These are phyloP conservation scores for Amiota minor DNA, from an alignment of 2,888 invertebrate species.

Conservation along the genomic window DNA sequence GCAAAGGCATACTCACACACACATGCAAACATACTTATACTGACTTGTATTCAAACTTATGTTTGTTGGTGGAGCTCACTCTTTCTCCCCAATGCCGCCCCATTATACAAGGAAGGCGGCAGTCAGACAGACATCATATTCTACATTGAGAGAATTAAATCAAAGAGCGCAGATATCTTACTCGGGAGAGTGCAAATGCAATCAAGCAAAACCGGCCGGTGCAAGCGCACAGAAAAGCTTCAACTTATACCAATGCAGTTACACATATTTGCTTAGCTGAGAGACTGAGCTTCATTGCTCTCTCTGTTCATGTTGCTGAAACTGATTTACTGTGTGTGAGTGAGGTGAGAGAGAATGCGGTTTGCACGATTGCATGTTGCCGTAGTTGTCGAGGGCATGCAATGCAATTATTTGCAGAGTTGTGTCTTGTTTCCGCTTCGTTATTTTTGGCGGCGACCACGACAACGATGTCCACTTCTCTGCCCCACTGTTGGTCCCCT, in stretches of 20 bases:
- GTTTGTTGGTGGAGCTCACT: neutral
- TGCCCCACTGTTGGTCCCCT: too few species aligned
- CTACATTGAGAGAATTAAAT: neutral
- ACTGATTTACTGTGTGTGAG: neutral
- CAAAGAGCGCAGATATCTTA: neutral
- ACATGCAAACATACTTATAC: neutral
- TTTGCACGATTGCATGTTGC: neutral
- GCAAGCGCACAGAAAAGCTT: slow-evolving; percentile 5
- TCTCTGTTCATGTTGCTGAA: too few species aligned
- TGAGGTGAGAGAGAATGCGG: neutral
- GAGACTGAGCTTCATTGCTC: neutral
- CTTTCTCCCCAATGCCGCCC: neutral
- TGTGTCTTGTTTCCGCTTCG: slow-evolving; percentile 20
- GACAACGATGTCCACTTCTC: slow-evolving; percentile 9
- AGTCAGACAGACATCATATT: neutral
- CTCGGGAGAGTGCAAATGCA: neutral
- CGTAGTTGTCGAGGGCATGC: neutral
- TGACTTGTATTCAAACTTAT: neutral
- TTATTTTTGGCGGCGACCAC: slow-evolving; percentile 8
- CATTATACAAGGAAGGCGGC: neutral
- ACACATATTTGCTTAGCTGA: slow-evolving; percentile 11
- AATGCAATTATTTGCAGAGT: slow-evolving; percentile 23
- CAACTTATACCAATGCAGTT: neutral
- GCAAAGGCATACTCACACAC: too few species aligned
- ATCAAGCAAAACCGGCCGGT: slow-evolving; percentile 10